phyloP scores from a whole-genome alignment of 2,888 invertebrate genomes.

The Agrenia bidenticulata region DNA sequence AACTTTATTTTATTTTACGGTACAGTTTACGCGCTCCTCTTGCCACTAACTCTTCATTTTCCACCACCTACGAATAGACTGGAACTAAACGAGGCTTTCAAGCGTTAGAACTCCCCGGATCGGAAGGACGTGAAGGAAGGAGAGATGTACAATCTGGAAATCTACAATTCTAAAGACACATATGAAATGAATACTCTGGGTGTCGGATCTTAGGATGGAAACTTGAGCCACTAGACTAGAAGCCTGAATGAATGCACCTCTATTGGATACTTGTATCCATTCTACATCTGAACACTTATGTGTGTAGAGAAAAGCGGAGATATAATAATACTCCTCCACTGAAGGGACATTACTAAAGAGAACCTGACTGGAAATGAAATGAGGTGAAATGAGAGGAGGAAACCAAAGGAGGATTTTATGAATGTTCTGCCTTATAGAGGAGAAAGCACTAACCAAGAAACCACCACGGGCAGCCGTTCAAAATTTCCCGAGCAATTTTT shows the following conservation, averaged over 20 bases:
- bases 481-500: not conserved
- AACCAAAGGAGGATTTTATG: conserved; percentile 7
- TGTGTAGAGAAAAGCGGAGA: not conserved
- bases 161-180: too few relatives aligned
- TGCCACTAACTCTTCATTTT: conserved; percentile 31
- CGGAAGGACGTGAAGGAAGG: not conserved
- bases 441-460: too few relatives aligned
- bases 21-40: conserved; percentile 22
- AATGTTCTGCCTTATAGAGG: conserved; percentile 2
- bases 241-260: not conserved
- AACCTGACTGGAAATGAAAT: conserved; percentile 22
- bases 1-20: conserved; percentile 20
- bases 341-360: conserved; percentile 9
- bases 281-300: not conserved
- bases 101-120: not conserved
- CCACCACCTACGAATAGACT: conserved; percentile 7
- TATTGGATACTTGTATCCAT: not conserved
- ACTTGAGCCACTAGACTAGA: too few relatives aligned
- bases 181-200: not conserved
- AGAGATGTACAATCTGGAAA: not conserved
- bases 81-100: not conserved
- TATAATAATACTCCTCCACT: too few relatives aligned
- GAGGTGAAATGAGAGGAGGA: conserved; percentile 15
- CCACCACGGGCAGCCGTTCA: not conserved
- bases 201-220: not conserved